These are phyloP conservation scores for Phlogophora meticulosa DNA, from an alignment of 2,888 invertebrate genomes.

Conservation along the genomic window DNA sequence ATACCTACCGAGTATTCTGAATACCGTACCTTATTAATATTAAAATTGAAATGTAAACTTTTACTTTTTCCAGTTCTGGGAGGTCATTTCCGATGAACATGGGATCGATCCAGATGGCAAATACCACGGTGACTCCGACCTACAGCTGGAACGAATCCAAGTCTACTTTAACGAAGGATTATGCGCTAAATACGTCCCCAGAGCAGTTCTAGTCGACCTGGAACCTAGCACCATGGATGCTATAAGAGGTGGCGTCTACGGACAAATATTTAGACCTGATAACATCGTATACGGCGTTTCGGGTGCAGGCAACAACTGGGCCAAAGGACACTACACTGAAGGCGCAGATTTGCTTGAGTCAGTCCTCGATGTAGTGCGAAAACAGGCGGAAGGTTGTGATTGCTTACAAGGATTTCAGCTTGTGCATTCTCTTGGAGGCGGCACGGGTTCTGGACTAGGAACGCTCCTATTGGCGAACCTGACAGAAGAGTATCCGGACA, in stretches of 20 bases:
- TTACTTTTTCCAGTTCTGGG: slow-evolving; percentile 93
- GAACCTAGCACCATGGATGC: slow-evolving; percentile 91
- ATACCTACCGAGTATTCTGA: no score
- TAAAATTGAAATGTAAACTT: no score
- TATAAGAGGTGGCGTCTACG: slow-evolving; percentile 92
- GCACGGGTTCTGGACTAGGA: slow-evolving; percentile 94
- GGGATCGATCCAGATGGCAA: slow-evolving; percentile 92
- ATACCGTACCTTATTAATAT: no score
- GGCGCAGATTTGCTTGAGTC: slow-evolving; percentile 92
- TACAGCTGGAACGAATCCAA: slow-evolving; percentile 94
- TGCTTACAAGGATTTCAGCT: slow-evolving; percentile 92
- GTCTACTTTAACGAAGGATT: slow-evolving; percentile 94
- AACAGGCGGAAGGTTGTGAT: slow-evolving; percentile 93
- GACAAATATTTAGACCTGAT: slow-evolving; percentile 93
- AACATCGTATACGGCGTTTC: slow-evolving; percentile 92
- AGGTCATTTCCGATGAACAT: slow-evolving; percentile 95
- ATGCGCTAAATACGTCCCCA: slow-evolving; percentile 80
- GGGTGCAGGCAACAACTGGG: slow-evolving; percentile 92
- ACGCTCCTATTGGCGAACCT: slow-evolving; percentile 93
- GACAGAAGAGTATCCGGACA: slow-evolving; percentile 94
- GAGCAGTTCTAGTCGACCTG: slow-evolving; percentile 83
- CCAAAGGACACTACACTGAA: slow-evolving; percentile 93
- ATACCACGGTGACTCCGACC: slow-evolving; percentile 92
- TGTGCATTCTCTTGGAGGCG: slow-evolving; percentile 93
- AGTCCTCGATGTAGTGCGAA: slow-evolving; percentile 89